phyloP scores from a whole-genome alignment of 2,888 invertebrate species.

The Cetonia aurata region DNA sequence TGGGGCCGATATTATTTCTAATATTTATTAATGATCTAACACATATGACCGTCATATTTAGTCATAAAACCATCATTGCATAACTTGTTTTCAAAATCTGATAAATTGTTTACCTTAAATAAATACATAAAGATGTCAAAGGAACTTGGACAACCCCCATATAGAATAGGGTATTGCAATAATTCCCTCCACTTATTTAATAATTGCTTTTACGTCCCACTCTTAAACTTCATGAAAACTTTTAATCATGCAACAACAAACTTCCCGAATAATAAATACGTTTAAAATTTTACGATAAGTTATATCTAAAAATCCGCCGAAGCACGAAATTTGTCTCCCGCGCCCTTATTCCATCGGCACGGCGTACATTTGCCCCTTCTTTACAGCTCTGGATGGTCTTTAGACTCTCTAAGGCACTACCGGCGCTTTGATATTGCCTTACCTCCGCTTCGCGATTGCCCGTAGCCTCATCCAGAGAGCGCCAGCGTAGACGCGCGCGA shows the following conservation, averaged over 20 bases:
- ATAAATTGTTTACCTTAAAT: too few relatives aligned
- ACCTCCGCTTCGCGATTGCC: slow-evolving; percentile 7
- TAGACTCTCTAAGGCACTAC: slow-evolving; percentile 10
- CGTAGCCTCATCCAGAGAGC: slow-evolving; percentile 6
- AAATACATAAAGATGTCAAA: too few relatives aligned
- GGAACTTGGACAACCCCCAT: too few relatives aligned
- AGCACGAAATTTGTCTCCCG: slow-evolving; percentile 46
- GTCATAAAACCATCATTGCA: too few relatives aligned
- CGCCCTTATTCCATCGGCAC: slow-evolving; percentile 1
- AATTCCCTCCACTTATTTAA: slow-evolving; percentile 15
- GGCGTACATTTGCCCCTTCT: slow-evolving; percentile 10
- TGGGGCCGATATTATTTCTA: too few relatives aligned
- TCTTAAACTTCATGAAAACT: slow-evolving; percentile 11
- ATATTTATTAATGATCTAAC: too few relatives aligned
- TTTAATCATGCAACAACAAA: slow-evolving; percentile 40
- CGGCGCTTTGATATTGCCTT: neutral
- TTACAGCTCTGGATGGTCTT: neutral
- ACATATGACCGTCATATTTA: too few relatives aligned
- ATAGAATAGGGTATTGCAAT: too few relatives aligned
- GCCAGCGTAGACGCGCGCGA: neutral
- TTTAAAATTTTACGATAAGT: slow-evolving; percentile 45
- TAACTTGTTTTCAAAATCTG: too few relatives aligned
- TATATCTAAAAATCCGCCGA: slow-evolving; percentile 46
- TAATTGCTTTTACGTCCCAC: slow-evolving; percentile 32
- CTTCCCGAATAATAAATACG: slow-evolving; percentile 44